Base-by-base conservation (phyloP, 2,113 vertebrate genomes). In the Variabilichromis moorii region DNA sequence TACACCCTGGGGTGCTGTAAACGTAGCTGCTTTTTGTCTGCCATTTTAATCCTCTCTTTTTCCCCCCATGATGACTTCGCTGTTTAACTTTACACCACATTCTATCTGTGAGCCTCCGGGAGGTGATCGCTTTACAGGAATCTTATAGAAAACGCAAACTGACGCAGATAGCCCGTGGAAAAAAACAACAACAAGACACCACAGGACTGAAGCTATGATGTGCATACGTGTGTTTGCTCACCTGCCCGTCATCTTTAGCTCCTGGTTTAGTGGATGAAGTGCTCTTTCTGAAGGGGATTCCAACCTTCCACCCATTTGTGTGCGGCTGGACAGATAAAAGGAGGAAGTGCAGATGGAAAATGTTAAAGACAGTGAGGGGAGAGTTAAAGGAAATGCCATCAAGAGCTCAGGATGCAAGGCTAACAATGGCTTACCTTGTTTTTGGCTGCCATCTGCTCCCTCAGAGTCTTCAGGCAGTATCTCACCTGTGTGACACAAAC, bases 371-470 rank as follows among this genome's bases (percentile, higher is more conserved):
- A 28, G 28, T 81, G 73, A 76, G 8, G 35, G 82, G 61, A 80
- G 35, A 71, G 24, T 2, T 28, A 33, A 63, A 83, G 84, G 85
- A 92, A 90, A 86, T 82, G 54, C 84, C 87, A 47, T 51, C 16
- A 19, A 82, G 88, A 4, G 10, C 9, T 83, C 73, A 89, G 88
- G 87, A 95, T 84, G 88, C 17, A 4, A 61, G 9, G 35, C 61
- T 79, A 84, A 90, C 86, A 93, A 89, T 88, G 17, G 79, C 87
- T 28, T 80, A 96, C 97, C 95, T 95, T 96, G 81, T 78, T 95
- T 91, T 96, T 97, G 63, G 95, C 92, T 10, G 96, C 96, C 97
- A 97, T 97, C 79, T 97, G 96, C 89, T 97, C 96, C 80, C 97
- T 95, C 85, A 97, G 92, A 55, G 92, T 95, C 88, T 97, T 97